Base-by-base conservation (phyloP, 2,888 invertebrate genomes). In the Oligia latruncula region DNA sequence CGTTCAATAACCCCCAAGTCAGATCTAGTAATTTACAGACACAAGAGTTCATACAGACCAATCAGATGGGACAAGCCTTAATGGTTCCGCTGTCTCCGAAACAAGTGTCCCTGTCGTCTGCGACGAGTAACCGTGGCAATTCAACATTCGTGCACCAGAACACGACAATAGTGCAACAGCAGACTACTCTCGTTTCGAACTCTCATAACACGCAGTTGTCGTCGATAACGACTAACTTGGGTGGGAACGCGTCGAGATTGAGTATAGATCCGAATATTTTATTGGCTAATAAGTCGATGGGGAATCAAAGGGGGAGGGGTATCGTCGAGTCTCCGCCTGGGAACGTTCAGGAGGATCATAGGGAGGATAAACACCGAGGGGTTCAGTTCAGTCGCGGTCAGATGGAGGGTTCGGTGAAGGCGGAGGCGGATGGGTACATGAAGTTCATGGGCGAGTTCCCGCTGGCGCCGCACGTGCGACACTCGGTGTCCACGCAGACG, bases 131-230 rank as follows among this genome's bases (percentile, higher is more conserved):
- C 91, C 97, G 98, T 81, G 97, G 97, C 77, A 97, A 97, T 88
- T 98, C 98, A 0, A 98, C 98, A 0, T 98, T 98, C 90, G 98
- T 98, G 3, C 98, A 98, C 88, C 98, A 98, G 89, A 98, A 98
- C 92, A 98, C 98, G 0, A 98, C 98, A 1, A 98, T 98, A 90
- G 98, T 98, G 4, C 98, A 98, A 90, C 98, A 98, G 89, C 98
- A 98, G 92, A 98, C 98, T 0, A 98, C 98, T 0, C 97, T 98
- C 95, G 98, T 98, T 6, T 97, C 98, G 0, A 98, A 98, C 90
- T 98, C 98, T 90, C 98, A 97, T 84, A 94, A 95, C 85, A 86
- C 94, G 43, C 94, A 94, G 80, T 92, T 95, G 91, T 92, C 94
- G 46, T 90, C 93, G 65, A 90, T 93, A 73, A 90, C 93, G 46